Evolutionary conservation across 2,888 invertebrate genomes (phyloP).

Genomic region (Sympetrum striolatum): DNA sequence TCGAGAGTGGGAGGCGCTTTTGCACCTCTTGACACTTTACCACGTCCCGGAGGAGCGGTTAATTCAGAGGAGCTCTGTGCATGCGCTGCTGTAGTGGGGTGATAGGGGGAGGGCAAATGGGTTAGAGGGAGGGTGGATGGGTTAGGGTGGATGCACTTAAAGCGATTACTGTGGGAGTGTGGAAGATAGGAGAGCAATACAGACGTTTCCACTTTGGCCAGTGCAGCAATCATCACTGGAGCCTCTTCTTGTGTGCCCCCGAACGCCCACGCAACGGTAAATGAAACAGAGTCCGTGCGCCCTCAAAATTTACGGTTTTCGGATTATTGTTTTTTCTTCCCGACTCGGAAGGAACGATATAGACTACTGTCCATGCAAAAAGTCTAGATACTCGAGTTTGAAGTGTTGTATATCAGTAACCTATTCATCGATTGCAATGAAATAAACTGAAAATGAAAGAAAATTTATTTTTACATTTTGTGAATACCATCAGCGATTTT

Average conservation of each 20-base stretch:
- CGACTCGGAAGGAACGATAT: not conserved
- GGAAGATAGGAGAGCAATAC: not conserved
- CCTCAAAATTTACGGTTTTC: not conserved
- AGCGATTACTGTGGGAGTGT: not conserved
- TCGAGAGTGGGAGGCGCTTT: not conserved
- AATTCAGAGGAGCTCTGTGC: not conserved
- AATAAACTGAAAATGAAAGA: no score
- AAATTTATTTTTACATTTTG: no score
- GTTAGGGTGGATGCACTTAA: not conserved
- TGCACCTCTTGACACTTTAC: not conserved
- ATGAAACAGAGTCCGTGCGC: not conserved
- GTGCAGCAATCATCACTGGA: not conserved
- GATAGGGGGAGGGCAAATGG: not conserved
- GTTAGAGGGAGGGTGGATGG: not conserved
- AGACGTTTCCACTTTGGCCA: conserved; percentile 11
- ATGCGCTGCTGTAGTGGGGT: not conserved
- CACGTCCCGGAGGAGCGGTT: not conserved
- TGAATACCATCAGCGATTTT: no score
- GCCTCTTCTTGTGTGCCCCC: not conserved
- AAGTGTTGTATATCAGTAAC: no score
- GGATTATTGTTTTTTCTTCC: not conserved
- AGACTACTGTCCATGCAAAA: no score
- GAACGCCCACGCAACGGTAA: not conserved
- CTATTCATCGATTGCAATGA: no score
- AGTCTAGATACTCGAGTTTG: no score